Evolutionary conservation across 2,888 invertebrate genomes (phyloP), one percentile per base, ranked within the genome.

Genomic region (Philereme transversata): DNA sequence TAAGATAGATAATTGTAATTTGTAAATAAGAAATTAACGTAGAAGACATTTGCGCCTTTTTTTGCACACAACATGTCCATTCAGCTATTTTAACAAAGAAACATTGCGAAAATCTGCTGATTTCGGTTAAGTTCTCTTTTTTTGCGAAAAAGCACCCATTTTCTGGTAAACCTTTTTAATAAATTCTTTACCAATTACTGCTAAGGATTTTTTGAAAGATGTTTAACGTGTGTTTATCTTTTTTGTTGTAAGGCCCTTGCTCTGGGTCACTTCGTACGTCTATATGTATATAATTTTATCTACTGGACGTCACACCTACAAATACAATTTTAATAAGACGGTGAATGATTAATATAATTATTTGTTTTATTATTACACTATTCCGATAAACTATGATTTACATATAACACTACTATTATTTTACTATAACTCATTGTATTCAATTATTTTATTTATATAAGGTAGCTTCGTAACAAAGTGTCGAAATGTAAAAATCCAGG

Each of bases 281-380:
- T 40, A 7, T 8, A 40, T 40, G 5, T 36, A 49, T 5, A 4
- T 10, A 34, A 38, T 11, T 49, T 38, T 48, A 38, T 49, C 66
- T 63, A 74, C 60, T 83, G 83, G 84, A 84, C 84, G 83, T 66
- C 72, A 82, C 76, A 61, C 56, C 82, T 82, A 83, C 75, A 76
- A 78, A 80, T 80, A 71, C 72, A 63, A 74, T 71, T 59, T 64
- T 66, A 61, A 43, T 49, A 45, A 46, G 35, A 53, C 67, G 65
- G 60, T 50, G 51, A 67, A 65, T 65, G 5, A 51, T 51, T 35
- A 62, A 22, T 55, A 57, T 51, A 48, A 33, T 46, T 49, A 49
- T 49, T 52, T 22, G 22, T 3, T 22, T 22, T 22, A n/a, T n/a
- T n/a, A n/a, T n/a, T n/a, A 22, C 22, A 56, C 34, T 3, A 51